Percentiles rank a stretch among this genome's conserved stretches.
Evolutionary conservation across 2,888 invertebrate species (phyloP).

Genomic region (Druceiella hillmani): DNA sequence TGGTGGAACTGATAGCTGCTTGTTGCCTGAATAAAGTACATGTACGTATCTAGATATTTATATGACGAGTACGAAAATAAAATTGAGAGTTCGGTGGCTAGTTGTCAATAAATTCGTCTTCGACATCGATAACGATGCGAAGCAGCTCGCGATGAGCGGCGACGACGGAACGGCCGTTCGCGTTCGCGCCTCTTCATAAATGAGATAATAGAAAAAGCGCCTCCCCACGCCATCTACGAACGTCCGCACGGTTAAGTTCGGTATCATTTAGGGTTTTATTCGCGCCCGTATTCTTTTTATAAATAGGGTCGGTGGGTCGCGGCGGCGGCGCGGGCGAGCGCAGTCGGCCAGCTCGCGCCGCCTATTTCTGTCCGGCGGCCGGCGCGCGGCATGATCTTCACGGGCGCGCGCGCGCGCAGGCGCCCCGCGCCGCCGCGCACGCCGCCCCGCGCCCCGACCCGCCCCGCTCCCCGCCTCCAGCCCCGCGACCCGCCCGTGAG

Average conservation of each 20-base stretch:
- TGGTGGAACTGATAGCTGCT: too few relatives aligned
- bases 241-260: slow-evolving; percentile 15
- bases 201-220: too few relatives aligned
- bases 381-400: slow-evolving; percentile 47
- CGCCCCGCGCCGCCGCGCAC: slow-evolving; percentile 43
- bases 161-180: slow-evolving; percentile 21
- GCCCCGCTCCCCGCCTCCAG: slow-evolving; percentile 31
- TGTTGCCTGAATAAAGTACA: too few relatives aligned
- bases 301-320: neutral
- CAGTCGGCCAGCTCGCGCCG: slow-evolving; percentile 1
- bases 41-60: too few relatives aligned
- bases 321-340: slow-evolving; percentile 20
- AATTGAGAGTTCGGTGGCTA: too few relatives aligned
- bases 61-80: too few relatives aligned
- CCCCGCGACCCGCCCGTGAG: slow-evolving; percentile 31
- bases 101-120: too few relatives aligned
- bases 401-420: slow-evolving; percentile 50
- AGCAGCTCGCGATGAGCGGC: slow-evolving; percentile 29
- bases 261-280: slow-evolving; percentile 2
- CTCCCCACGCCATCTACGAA: slow-evolving; percentile 21
- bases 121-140: too few relatives aligned
- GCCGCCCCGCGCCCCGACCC: slow-evolving; percentile 30
- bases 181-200: neutral
- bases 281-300: neutral
- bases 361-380: slow-evolving; percentile 2